These are phyloP conservation scores for Megaceryle alcyon DNA, from an alignment of 2,797 vertebrate species.

Conservation along the genomic window DNA sequence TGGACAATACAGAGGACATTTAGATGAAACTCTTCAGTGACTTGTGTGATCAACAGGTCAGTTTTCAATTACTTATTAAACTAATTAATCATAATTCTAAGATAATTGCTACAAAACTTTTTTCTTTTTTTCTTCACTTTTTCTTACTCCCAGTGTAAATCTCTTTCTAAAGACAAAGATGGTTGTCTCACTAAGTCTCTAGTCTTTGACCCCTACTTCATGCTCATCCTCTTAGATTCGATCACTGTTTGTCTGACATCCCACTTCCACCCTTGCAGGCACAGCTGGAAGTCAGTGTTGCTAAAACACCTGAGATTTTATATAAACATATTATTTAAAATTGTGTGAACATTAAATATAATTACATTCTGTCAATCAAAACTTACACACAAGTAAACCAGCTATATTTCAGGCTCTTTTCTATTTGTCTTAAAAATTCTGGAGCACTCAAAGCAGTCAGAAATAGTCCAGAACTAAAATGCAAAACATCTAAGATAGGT, in stretches of 20 bases:
- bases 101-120: neutral
- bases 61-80: neutral
- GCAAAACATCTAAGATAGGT: neutral
- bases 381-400: neutral
- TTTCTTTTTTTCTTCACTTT: neutral
- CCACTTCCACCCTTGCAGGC: neutral
- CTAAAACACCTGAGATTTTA: neutral
- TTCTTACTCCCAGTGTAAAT: neutral
- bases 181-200: neutral
- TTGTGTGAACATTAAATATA: neutral
- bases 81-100: neutral
- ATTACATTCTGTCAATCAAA: constrained; percentile 41
- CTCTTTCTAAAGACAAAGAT: neutral
- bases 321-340: neutral
- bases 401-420: neutral
- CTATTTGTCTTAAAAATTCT: neutral
- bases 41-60: neutral
- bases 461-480: neutral
- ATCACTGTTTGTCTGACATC: neutral
- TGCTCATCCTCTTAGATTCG: neutral
- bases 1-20: neutral
- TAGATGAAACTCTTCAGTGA: neutral
- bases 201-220: neutral
- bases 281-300: neutral
- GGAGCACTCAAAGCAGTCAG: neutral